Conservation (phyloP, 2,888 invertebrate genomes). For the Theodoxus fluviatilis region DNA sequence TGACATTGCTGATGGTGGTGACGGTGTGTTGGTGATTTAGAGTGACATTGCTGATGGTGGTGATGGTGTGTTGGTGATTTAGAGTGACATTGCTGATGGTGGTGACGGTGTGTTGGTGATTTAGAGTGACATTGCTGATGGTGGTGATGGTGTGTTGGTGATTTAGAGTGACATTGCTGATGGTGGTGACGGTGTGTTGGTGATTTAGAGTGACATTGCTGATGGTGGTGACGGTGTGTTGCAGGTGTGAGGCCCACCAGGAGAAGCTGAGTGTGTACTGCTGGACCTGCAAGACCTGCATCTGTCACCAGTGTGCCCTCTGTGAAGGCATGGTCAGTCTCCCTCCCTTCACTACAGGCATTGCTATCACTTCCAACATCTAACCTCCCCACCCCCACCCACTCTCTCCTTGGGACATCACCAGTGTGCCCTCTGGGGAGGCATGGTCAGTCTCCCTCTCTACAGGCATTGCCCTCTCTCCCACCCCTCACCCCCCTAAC, state of each 20-base stretch:
- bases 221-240: neutral
- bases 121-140: too few relatives aligned
- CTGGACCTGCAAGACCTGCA: slow-evolving; percentile 87
- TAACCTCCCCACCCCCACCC: neutral
- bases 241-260: slow-evolving; percentile 81
- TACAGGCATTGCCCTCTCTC: neutral
- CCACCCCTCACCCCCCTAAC: neutral
- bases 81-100: too few relatives aligned
- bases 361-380: neutral
- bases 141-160: too few relatives aligned
- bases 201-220: too few relatives aligned
- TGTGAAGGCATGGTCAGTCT: slow-evolving; percentile 81
- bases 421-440: slow-evolving; percentile 90
- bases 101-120: too few relatives aligned
- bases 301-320: slow-evolving; percentile 90
- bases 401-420: slow-evolving; percentile 67
- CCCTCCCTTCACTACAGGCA: neutral
- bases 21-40: too few relatives aligned
- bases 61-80: too few relatives aligned
- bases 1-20: too few relatives aligned
- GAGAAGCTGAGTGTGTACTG: slow-evolving; percentile 92
- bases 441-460: slow-evolving; percentile 69
- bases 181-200: neutral
- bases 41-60: too few relatives aligned
- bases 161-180: neutral